Base-by-base conservation (phyloP, 2,888 invertebrate species). In the Phortica magna region DNA sequence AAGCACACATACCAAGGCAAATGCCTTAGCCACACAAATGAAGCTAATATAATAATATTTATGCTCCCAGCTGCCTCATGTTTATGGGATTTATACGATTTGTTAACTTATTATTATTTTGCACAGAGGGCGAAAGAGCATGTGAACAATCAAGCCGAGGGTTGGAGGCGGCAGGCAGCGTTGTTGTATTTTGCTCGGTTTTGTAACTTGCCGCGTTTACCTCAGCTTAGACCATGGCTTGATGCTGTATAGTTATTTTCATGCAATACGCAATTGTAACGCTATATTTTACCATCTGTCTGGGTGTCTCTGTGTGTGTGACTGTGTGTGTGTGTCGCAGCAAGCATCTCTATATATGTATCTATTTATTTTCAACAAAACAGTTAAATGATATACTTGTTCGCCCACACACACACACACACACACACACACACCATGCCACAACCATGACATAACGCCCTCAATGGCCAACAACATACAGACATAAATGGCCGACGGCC, bases 31-130 rank as follows among this genome's bases (percentile, higher is more conserved):
- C 12, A 48, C 68, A 53, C 72, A 76, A 75, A 81, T 81, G 81
- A 79, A 78, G 79, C 85, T 88, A 88, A 88, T 88, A 82, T 84
- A 88, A 88, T 86, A 88, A 84, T 88, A 88, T 88, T 84, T 88
- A 86, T 88, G 82, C 80, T 78, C 77, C 79, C 80, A 78, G 79
- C 82, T 82, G 84, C 79, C 70, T 78, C 83, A 83, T 80, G 83
- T 83, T 87, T 83, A 82, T 86, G 81, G 83, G 79, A 82, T 80
- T 83, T 82, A 81, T 83, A 80, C 84, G 88, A 86, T 88, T 88
- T 85, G 82, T 80, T 80, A 82, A 86, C 83, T 84, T 88, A 87
- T 85, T 88, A 88, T 70, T 70, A 68, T 48, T 67, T 55, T 64
- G 31, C 31, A 74, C 68, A 76, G 59, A 76, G 59, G 9, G 19